Base-by-base conservation (phyloP, 23 tunicate species). In the Corella eumyota region DNA sequence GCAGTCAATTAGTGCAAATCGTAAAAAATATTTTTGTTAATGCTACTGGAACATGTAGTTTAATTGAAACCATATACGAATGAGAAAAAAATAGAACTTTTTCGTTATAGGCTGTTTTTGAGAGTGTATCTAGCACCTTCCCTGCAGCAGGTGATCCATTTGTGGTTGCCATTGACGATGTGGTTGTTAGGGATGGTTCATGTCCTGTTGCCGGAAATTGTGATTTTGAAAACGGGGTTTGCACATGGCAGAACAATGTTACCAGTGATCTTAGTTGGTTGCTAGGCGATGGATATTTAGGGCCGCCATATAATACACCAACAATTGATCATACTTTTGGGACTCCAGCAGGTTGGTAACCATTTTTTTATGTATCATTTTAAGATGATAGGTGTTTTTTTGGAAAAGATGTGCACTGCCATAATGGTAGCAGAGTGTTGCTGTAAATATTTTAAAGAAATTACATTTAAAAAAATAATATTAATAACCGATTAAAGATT, bases 171-270 rank as follows among this genome's bases (percentile, higher is more conserved):
- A 7, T 80, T 31, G 90, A 80, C 53, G 90, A 80, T 46, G 67
- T 72, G 15, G 67, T 80, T 6, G 55, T 80, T 0, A 78, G 90
- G 0, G 67, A 80, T 45, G 90, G 90, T 2, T 44, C 50, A 29
- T 80, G 90, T 80, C 90, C 78, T 3, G 34, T 72, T 24, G 58
- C 69, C 13, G 90, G 90, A 45, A 80, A 72, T 45, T 80, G 90
- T 48, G 90, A 80, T 62, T 80, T 80, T 64, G 90, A 80, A 46
- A 80, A 80, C 45, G 90, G 90, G 17, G 71, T 68, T 25, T 71
- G 90, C 45, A 80, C 78, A 4, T 80, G 90, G 90, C 35, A 20
- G 60, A 80, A 80, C 58, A 80, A 80, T 56, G 83, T 26, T 4
- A 22, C 25, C 7, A 24, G 60, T 2, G 71, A 80, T 9, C 15